Base-by-base conservation (phyloP, 2,113 vertebrate species). In the Pangasianodon gigas region DNA sequence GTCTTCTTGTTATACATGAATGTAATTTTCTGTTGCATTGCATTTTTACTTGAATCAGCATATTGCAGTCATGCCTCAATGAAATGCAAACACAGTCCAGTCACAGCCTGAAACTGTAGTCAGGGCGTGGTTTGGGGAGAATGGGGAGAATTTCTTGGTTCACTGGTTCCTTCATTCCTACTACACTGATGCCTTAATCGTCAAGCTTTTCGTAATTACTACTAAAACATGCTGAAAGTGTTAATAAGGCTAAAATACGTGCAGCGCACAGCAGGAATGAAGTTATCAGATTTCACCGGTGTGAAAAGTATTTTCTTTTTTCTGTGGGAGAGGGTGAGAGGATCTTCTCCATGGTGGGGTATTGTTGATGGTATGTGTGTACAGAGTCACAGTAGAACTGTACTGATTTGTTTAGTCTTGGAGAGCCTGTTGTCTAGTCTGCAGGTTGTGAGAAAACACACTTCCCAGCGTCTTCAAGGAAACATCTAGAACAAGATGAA, bases 341-440 rank as follows among this genome's bases (percentile, higher is more conserved):
- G 21, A 77, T 26, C 21, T 29, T 48, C 16, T 74, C 14, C 44
- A 1, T 24, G 8, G 44, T 11, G 41, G 19, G 44, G 21, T 74
- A 37, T 41, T 41, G 37, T 75, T 24, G 56, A 62, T 60, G 52
- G 56, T 21, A 26, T 41, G 41, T 11, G 24, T 80, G 29, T 32
- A 75, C 21, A 52, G 18, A 58, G 46, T 84, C 69, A n/a, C 44
- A 67, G n/a, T 21, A 84, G 62, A n/a, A 24, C 71, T 77, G 67
- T 46, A 11, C 77, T 74, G 77, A 62, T 41, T 85, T 89, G 56
- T 69, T 86, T 79, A 89, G 90, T 88, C 71, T 89, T 13, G 18
- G 8, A 51, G 32, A 79, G 79, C 71, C 7, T 71, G 90, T 21
- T 71, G 75, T 89, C 56, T 86, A 56, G 84, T 89, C 51, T 81